Percentiles rank a stretch among this genome's conserved stretches.
Evolutionary conservation across 2,113 vertebrate species (phyloP).

Genomic region (Ascaphus truei): DNA sequence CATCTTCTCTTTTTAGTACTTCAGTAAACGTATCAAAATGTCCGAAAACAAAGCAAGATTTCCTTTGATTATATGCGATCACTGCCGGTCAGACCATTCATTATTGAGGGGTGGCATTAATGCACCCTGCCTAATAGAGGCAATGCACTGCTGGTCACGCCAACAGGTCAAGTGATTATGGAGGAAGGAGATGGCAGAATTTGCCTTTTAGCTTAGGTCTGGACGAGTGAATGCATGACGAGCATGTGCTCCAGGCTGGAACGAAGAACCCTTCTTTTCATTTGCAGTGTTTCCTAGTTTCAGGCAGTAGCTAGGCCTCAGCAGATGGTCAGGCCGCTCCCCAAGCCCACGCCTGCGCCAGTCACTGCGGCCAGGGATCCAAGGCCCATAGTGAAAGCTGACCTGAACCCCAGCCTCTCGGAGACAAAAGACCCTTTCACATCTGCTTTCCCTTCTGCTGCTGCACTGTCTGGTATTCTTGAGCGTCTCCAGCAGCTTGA

Average conservation of each 20-base stretch:
- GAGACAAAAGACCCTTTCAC: conserved; percentile 57
- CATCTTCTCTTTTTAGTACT: too few relatives aligned
- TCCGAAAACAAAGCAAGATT: too few relatives aligned
- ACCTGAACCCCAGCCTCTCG: conserved; percentile 53
- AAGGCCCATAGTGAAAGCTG: conserved; percentile 55
- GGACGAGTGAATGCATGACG: neutral
- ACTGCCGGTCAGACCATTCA: too few relatives aligned
- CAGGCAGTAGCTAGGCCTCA: conserved; percentile 69
- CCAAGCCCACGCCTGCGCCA: conserved; percentile 49
- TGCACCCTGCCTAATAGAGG: too few relatives aligned
- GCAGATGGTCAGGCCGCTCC: conserved; percentile 62
- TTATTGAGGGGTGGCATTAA: too few relatives aligned
- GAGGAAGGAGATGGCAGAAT: neutral
- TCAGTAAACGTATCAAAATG: too few relatives aligned
- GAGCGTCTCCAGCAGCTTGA: conserved; percentile 89
- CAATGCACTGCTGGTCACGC: too few relatives aligned
- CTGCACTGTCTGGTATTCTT: conserved; percentile 80
- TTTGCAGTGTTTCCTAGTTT: conserved; percentile 68
- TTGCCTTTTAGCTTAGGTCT: too few relatives aligned
- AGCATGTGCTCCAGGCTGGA: conserved; percentile 31
- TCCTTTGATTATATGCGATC: too few relatives aligned
- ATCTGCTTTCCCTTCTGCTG: conserved; percentile 69
- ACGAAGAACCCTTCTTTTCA: conserved; percentile 48
- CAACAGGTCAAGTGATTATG: too few relatives aligned
- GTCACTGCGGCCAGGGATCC: conserved; percentile 58